phyloP scores from a whole-genome alignment of 2,113 vertebrate species.

The Gasterosteus nipponicus region DNA sequence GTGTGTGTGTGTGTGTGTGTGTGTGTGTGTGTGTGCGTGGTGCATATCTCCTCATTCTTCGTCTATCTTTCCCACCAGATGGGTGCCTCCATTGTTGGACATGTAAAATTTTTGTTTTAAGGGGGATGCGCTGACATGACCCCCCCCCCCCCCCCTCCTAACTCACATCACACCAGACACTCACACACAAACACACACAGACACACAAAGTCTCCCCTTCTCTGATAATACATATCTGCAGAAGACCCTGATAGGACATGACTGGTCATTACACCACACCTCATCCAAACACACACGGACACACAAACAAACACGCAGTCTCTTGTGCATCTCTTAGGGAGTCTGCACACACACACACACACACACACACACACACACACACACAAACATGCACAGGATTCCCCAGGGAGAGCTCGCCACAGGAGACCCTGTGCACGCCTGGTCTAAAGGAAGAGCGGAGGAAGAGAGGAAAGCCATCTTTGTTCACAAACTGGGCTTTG shows the following conservation, averaged over 20 bases:
- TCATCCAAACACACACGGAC: neutral
- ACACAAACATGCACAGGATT: neutral
- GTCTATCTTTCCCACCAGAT: conserved; percentile 43
- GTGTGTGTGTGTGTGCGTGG: neutral
- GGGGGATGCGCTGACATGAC: conserved; percentile 5
- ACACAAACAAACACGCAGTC: neutral
- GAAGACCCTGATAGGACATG: conserved; percentile 15
- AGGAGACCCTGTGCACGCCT: conserved; percentile 17
- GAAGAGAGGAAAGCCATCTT: conserved; percentile 62
- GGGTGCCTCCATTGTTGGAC: conserved; percentile 43
- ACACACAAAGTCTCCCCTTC: neutral
- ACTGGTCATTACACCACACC: conserved; percentile 18
- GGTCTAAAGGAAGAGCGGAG: conserved; percentile 4
- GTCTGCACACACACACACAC: neutral
- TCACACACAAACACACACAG: conserved; percentile 2
- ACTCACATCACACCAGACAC: neutral
- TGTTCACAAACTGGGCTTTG: conserved; percentile 68
- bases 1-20: conserved; percentile 4
- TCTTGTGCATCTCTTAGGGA: neutral
- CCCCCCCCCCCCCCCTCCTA: too few species aligned
- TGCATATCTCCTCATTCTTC: conserved; percentile 1
- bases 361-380: conserved; percentile 7
- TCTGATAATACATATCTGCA: conserved; percentile 12
- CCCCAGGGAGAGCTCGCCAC: conserved; percentile 14
- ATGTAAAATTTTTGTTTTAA: neutral